A percentile compares a stretch with the other conserved stretches of the same genome.
Evolutionary conservation across 2,888 invertebrate genomes (phyloP).

Genomic region (Yponomeuta sedellus): DNA sequence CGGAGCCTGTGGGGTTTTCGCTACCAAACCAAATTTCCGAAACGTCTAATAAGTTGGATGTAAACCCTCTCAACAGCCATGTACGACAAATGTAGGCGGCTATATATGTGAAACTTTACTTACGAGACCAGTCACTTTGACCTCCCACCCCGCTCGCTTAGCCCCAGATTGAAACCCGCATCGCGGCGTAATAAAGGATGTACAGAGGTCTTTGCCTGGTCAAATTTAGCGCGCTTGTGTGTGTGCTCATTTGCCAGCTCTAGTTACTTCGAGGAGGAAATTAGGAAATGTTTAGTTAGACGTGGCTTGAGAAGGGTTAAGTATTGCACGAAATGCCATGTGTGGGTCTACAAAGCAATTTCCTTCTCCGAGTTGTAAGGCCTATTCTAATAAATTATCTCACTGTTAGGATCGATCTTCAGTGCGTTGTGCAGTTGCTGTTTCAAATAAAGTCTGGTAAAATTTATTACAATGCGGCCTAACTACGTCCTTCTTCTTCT

Average conservation of each 20-base stretch:
- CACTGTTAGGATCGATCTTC: no score
- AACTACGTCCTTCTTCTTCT: no score
- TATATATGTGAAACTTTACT: constrained; percentile 43
- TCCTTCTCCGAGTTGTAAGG: no score
- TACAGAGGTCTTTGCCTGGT: constrained; percentile 44
- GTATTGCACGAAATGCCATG: constrained; percentile 15
- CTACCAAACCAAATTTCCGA: constrained; percentile 73
- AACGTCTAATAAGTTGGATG: constrained; percentile 76
- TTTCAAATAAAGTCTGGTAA: no score
- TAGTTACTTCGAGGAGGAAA: constrained; percentile 54
- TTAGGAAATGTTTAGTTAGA: constrained; percentile 63
- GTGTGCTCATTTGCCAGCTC: constrained; percentile 57
- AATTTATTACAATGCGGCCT: no score
- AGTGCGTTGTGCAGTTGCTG: no score
- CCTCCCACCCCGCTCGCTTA: constrained; percentile 28
- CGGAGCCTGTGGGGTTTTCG: constrained; percentile 55
- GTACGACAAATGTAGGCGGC: constrained; percentile 35
- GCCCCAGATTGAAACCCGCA: background rate
- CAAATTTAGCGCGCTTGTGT: constrained; percentile 33
- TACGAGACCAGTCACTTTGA: constrained; percentile 45
- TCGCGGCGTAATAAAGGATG: constrained; percentile 21
- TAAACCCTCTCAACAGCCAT: constrained; percentile 57
- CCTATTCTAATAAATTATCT: no score
- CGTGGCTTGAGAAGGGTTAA: constrained; percentile 22
- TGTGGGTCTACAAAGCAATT: no score